Conservation (phyloP, 2,113 vertebrate species). For the Xiphias gladius region DNA sequence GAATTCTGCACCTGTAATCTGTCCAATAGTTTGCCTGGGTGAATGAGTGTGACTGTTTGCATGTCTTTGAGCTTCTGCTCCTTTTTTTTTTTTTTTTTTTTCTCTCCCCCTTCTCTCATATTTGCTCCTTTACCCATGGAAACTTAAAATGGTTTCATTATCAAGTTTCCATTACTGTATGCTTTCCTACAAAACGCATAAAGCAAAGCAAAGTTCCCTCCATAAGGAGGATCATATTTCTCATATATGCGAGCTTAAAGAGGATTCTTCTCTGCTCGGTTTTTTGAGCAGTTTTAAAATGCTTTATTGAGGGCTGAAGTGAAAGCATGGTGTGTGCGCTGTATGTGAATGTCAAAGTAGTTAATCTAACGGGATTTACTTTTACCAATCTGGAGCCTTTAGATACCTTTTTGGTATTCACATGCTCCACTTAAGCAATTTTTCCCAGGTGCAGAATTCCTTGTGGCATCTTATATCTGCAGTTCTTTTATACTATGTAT, state of each 20-base stretch:
- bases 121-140: slow-evolving; percentile 70
- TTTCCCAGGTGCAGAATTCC: slow-evolving; percentile 86
- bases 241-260: slow-evolving; percentile 77
- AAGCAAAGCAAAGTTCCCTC: slow-evolving; percentile 78
- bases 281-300: slow-evolving; percentile 83
- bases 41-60: slow-evolving; percentile 56
- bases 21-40: slow-evolving; percentile 61
- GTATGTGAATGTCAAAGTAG: slow-evolving; percentile 74
- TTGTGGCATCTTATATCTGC: slow-evolving; percentile 81
- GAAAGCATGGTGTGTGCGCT: slow-evolving; percentile 76
- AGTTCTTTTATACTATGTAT: slow-evolving; percentile 76
- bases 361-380: slow-evolving; percentile 69
- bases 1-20: slow-evolving; percentile 86
- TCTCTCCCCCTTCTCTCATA: slow-evolving; percentile 8
- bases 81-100: slow-evolving; percentile 25
- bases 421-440: slow-evolving; percentile 73
- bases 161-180: slow-evolving; percentile 74
- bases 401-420: slow-evolving; percentile 77
- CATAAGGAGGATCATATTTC: slow-evolving; percentile 83
- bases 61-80: slow-evolving; percentile 69
- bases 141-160: slow-evolving; percentile 60
- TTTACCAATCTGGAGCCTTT: slow-evolving; percentile 74
- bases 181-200: slow-evolving; percentile 80
- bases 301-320: slow-evolving; percentile 80
- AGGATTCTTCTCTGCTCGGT: slow-evolving; percentile 80